Percentiles rank a stretch among this genome's conserved stretches.
Conservation (phyloP, 2,113 vertebrate species). For the Potamarius usumacintae region DNA sequence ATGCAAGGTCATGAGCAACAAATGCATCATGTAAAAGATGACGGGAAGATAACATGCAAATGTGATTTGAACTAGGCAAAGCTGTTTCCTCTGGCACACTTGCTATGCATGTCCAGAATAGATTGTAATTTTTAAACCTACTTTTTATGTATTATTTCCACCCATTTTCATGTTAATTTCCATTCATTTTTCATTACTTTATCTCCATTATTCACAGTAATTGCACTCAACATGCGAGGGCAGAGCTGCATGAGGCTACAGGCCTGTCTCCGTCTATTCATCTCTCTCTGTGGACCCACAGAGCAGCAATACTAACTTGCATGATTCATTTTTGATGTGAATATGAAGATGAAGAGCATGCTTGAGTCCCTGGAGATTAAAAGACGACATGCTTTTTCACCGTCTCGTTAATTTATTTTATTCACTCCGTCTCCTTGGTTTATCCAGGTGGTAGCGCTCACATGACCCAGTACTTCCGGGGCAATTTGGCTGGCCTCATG, state of each 20-base stretch:
- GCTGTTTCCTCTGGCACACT: not conserved
- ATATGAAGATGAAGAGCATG: slow-evolving; percentile 60
- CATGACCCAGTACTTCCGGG: slow-evolving; percentile 94
- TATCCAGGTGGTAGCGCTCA: slow-evolving; percentile 80
- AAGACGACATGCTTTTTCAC: slow-evolving; percentile 14
- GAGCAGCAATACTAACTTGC: slow-evolving; percentile 81
- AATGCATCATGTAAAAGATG: not conserved
- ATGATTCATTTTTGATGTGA: slow-evolving; percentile 72
- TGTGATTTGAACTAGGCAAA: not conserved
- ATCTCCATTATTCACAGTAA: slow-evolving; percentile 7
- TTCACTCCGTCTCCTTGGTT: slow-evolving; percentile 4
- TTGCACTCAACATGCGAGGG: slow-evolving; percentile 26
- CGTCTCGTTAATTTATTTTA: slow-evolving; percentile 4
- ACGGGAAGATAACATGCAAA: not conserved
- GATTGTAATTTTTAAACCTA: not conserved
- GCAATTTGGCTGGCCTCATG: slow-evolving; percentile 90
- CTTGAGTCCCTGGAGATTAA: slow-evolving; percentile 52
- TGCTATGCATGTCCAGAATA: not conserved
- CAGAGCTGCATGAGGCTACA: slow-evolving; percentile 76
- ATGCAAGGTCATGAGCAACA: not conserved
- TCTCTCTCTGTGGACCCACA: slow-evolving; percentile 54
- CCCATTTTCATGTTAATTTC: slow-evolving; percentile 35
- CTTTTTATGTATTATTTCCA: slow-evolving; percentile 6
- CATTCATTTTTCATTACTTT: slow-evolving; percentile 40
- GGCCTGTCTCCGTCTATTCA: slow-evolving; percentile 57